A percentile compares a stretch with the other conserved stretches of the same genome.
These are phyloP conservation scores for Agonopterix subpropinquella DNA, from an alignment of 2,888 invertebrate species.

Conservation along the genomic window DNA sequence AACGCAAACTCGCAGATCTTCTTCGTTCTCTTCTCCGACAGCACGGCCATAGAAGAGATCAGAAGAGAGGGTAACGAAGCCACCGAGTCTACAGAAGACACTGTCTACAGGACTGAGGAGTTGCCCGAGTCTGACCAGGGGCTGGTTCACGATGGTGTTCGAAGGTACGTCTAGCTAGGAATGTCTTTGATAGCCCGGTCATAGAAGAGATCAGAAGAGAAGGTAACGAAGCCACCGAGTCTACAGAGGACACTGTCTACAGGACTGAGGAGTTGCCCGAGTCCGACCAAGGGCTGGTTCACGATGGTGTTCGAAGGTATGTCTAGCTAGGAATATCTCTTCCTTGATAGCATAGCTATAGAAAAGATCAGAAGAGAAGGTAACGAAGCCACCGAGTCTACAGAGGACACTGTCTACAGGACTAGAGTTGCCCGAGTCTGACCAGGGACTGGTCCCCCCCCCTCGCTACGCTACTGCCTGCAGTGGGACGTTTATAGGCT, in stretches of 20 bases:
- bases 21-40: slow-evolving; percentile 57
- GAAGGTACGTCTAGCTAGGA: neutral
- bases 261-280: slow-evolving; percentile 41
- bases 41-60: slow-evolving; percentile 17
- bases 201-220: slow-evolving; percentile 14
- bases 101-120: slow-evolving; percentile 29
- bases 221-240: slow-evolving; percentile 34
- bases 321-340: slow-evolving; percentile 16
- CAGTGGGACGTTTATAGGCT: too few relatives aligned
- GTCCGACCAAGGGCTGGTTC: slow-evolving; percentile 32
- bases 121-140: slow-evolving; percentile 45
- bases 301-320: neutral
- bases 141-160: slow-evolving; percentile 6
- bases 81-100: slow-evolving; percentile 38
- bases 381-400: slow-evolving; percentile 37
- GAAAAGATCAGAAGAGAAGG: slow-evolving; percentile 14
- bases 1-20: slow-evolving; percentile 53
- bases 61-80: slow-evolving; percentile 20
- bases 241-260: slow-evolving; percentile 25
- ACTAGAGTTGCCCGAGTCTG: slow-evolving; percentile 45
- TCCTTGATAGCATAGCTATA: slow-evolving; percentile 31
- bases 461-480: too few relatives aligned
- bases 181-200: slow-evolving; percentile 36
- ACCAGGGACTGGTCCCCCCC: slow-evolving; percentile 31
- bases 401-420: slow-evolving; percentile 22